Conservation (phyloP, 2,888 invertebrate species). For the Philopedon plagiatum region DNA sequence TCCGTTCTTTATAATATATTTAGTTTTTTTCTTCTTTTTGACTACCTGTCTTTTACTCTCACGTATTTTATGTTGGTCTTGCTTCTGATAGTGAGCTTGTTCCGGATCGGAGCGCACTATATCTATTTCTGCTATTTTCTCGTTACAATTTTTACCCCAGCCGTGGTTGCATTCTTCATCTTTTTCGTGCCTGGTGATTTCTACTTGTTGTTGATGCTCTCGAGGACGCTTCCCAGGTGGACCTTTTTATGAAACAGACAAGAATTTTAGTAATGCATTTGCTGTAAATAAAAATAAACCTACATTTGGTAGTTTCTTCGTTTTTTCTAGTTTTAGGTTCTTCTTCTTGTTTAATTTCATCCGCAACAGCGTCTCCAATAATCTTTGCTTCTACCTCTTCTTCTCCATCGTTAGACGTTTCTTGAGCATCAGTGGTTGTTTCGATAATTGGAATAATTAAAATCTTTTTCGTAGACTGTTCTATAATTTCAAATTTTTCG, state of each 20-base stretch:
- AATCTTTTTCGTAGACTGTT: slow-evolving; percentile 27
- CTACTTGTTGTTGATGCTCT: slow-evolving; percentile 1
- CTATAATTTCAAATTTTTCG: slow-evolving; percentile 21
- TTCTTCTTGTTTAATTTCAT: slow-evolving; percentile 25
- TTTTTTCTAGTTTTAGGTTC: slow-evolving; percentile 9
- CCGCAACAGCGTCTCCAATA: slow-evolving; percentile 25
- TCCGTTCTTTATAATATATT: neutral
- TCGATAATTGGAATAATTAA: slow-evolving; percentile 22
- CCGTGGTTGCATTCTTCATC: neutral
- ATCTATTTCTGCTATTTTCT: slow-evolving; percentile 4
- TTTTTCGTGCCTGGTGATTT: neutral
- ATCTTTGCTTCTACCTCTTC: slow-evolving; percentile 23
- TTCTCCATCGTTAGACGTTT: neutral
- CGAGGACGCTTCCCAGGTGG: too few species aligned
- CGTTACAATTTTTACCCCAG: neutral
- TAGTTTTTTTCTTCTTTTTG: neutral
- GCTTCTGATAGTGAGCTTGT: slow-evolving; percentile 11
- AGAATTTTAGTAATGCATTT: too few species aligned
- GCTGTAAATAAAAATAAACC: too few species aligned
- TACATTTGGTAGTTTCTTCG: slow-evolving; percentile 8
- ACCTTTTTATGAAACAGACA: too few species aligned
- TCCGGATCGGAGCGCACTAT: neutral
- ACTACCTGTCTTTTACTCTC: slow-evolving; percentile 1
- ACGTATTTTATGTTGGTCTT: slow-evolving; percentile 6
- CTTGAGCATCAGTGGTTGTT: neutral